Conservation (phyloP, 2,888 invertebrate species). For the Zaprionus obscuricornis region DNA sequence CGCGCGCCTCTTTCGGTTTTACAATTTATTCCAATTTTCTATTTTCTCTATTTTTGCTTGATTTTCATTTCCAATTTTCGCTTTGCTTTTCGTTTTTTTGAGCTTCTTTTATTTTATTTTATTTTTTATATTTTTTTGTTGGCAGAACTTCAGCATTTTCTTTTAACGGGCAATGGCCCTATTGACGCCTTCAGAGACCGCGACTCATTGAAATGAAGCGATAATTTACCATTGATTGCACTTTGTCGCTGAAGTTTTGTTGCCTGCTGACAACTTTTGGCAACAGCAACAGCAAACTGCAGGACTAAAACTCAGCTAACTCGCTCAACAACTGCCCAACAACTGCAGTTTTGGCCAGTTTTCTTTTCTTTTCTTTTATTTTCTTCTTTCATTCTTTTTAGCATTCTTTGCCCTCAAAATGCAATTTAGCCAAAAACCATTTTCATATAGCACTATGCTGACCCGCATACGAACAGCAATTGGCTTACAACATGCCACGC, state of each 20-base stretch:
- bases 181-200: constrained; percentile 56
- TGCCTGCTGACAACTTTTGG: constrained; percentile 68
- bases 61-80: neutral
- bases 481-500: constrained; percentile 7
- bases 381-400: constrained; percentile 17
- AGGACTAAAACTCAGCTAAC: too few relatives aligned
- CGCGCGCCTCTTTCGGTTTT: too few relatives aligned
- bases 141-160: constrained; percentile 42
- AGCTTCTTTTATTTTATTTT: constrained; percentile 1
- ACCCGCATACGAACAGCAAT: constrained; percentile 18
- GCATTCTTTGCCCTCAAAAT: constrained; percentile 13
- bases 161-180: constrained; percentile 43
- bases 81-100: neutral
- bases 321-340: constrained; percentile 44
- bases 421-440: too few relatives aligned
- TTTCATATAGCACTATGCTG: too few relatives aligned
- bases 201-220: constrained; percentile 75
- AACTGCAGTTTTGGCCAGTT: constrained; percentile 57
- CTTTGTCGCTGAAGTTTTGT: constrained; percentile 75
- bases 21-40: constrained; percentile 14
- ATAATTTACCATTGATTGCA: constrained; percentile 78
- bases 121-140: constrained; percentile 13
- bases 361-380: constrained; percentile 7
- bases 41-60: constrained; percentile 11
- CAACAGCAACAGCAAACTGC: constrained; percentile 11